Percentiles rank a stretch among this genome's conserved stretches.
Conservation (phyloP, 2,888 invertebrate genomes). For the Panzeria rudis region DNA sequence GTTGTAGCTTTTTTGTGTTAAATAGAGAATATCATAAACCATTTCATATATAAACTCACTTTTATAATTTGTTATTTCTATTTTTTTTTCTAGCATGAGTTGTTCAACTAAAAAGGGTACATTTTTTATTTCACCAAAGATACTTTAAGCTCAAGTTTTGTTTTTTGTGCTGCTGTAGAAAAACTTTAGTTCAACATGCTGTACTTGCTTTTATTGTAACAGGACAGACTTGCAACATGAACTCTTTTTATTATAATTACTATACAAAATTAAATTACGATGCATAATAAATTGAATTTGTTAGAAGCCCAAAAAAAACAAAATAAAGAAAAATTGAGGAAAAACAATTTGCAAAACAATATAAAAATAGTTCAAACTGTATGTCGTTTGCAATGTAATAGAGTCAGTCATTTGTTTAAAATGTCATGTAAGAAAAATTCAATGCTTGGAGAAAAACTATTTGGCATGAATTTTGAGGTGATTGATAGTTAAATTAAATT, state of each 20-base stretch:
- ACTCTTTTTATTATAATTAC: slow-evolving; percentile 37
- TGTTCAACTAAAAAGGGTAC: background rate
- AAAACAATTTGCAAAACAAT: background rate
- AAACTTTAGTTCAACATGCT: background rate
- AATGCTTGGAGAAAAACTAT: too few relatives aligned
- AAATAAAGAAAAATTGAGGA: background rate
- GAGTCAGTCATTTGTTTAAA: background rate
- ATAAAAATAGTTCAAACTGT: slow-evolving; percentile 14
- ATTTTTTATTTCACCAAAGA: background rate
- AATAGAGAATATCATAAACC: background rate
- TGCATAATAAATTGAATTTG: slow-evolving; percentile 51
- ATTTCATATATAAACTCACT: background rate
- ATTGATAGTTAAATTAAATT: too few relatives aligned
- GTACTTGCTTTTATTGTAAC: background rate
- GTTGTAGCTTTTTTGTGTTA: background rate
- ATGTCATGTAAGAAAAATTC: background rate
- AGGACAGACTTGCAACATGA: background rate
- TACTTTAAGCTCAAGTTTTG: background rate
- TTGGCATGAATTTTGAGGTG: too few relatives aligned
- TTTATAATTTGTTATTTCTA: background rate
- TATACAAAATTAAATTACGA: slow-evolving; percentile 37
- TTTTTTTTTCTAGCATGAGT: background rate
- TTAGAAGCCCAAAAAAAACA: background rate
- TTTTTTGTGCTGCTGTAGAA: background rate
- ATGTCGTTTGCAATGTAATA: background rate